Percentiles rank a stretch among this genome's conserved stretches.
These are phyloP conservation scores for Drosophila yooni DNA, from an alignment of 2,888 invertebrate species.

Conservation along the genomic window DNA sequence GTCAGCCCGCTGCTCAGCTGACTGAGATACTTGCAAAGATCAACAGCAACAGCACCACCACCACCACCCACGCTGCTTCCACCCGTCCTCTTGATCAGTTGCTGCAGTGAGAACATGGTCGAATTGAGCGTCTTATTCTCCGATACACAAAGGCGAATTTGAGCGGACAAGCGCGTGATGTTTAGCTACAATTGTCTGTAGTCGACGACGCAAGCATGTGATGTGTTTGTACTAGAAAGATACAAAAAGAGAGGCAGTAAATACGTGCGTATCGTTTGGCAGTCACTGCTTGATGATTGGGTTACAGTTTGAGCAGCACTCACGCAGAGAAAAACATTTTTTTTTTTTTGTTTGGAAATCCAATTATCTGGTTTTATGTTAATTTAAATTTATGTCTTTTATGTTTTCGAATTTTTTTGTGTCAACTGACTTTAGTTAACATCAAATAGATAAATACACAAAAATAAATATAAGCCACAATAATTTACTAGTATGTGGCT, in stretches of 20 bases:
- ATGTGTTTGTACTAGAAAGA: slow-evolving; percentile 36
- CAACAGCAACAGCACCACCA: slow-evolving; percentile 59
- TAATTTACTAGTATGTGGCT: neutral
- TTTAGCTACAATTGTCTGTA: slow-evolving; percentile 51
- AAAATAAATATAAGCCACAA: neutral
- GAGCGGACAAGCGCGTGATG: slow-evolving; percentile 44
- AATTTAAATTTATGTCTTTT: neutral
- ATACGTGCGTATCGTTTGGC: slow-evolving; percentile 9
- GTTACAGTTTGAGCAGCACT: slow-evolving; percentile 9
- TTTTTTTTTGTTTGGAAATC: neutral
- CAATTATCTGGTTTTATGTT: slow-evolving; percentile 4
- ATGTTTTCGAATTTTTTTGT: neutral
- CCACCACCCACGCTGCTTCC: slow-evolving; percentile 40
- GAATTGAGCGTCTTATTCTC: slow-evolving; percentile 16
- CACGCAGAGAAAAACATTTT: neutral
- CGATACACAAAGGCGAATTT: slow-evolving; percentile 16
- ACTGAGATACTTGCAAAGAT: slow-evolving; percentile 66
- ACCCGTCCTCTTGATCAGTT: slow-evolving; percentile 74
- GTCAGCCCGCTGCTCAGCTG: slow-evolving; percentile 57
- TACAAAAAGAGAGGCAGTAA: slow-evolving; percentile 16
- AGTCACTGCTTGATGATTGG: neutral
- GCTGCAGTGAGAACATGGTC: slow-evolving; percentile 81
- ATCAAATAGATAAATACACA: neutral
- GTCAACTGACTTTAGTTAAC: neutral
- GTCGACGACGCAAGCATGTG: slow-evolving; percentile 56